Conservation (phyloP, 2,888 invertebrate species). For the Meganola albula region DNA sequence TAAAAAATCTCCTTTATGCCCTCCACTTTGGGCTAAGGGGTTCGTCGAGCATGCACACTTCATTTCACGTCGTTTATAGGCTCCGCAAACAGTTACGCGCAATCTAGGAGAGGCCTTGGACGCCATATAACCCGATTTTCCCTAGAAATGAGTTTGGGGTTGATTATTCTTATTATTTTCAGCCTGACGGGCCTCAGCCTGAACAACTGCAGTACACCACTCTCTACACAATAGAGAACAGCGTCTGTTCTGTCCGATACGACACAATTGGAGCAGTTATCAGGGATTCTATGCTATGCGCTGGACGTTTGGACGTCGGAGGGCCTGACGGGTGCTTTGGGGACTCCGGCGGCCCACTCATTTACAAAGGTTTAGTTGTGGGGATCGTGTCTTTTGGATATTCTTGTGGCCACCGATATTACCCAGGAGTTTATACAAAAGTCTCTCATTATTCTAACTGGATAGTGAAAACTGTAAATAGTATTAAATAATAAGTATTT, state of each 20-base stretch:
- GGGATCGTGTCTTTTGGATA: constrained; percentile 67
- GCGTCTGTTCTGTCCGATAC: constrained; percentile 49
- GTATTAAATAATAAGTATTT: constrained; percentile 42
- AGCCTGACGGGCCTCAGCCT: constrained; percentile 55
- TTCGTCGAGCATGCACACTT: no score
- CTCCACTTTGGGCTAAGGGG: no score
- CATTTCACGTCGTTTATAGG: no score
- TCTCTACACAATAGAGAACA: constrained; percentile 47
- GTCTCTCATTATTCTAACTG: constrained; percentile 61
- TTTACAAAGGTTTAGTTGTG: constrained; percentile 62
- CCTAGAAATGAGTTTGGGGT: constrained; percentile 7
- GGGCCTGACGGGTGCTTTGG: constrained; percentile 67
- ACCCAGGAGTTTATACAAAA: constrained; percentile 68
- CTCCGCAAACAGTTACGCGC: no score
- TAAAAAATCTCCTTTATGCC: no score
- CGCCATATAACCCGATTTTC: no score
- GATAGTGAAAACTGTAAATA: constrained; percentile 53
- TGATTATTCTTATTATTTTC: constrained; percentile 17
- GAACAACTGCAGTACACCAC: constrained; percentile 57
- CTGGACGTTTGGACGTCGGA: constrained; percentile 52
- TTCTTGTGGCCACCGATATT: constrained; percentile 60
- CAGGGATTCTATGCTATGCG: constrained; percentile 62
- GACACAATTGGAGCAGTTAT: constrained; percentile 51
- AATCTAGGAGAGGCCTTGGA: no score
- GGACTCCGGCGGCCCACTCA: constrained; percentile 64